Percentiles rank a stretch among this genome's conserved stretches.
Conservation (phyloP, 2,888 invertebrate species). For the Aproaerema taeniolella region DNA sequence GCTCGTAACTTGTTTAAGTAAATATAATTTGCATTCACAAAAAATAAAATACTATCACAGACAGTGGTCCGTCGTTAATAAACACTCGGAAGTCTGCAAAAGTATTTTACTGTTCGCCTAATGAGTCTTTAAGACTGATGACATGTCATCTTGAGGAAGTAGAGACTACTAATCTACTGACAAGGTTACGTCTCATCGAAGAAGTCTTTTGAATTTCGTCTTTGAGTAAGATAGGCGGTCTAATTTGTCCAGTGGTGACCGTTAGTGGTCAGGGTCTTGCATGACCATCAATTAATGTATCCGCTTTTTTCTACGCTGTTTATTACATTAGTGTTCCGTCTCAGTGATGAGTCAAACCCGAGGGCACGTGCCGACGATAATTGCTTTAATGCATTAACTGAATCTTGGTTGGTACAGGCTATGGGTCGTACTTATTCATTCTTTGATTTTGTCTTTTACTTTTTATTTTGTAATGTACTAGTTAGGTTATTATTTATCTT, state of each 20-base stretch:
- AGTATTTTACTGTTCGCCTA: slow-evolving; percentile 37
- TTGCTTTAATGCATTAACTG: slow-evolving; percentile 39
- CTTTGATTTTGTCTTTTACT: too few relatives aligned
- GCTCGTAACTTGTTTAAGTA: too few relatives aligned
- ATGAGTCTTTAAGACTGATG: slow-evolving; percentile 45
- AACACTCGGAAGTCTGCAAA: slow-evolving; percentile 49
- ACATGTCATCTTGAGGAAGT: slow-evolving; percentile 35
- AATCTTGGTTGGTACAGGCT: slow-evolving; percentile 22
- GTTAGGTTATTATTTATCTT: too few relatives aligned
- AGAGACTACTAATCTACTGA: slow-evolving; percentile 25
- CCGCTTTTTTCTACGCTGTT: slow-evolving; percentile 66
- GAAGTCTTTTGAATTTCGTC: slow-evolving; percentile 24
- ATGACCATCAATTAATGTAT: slow-evolving; percentile 67
- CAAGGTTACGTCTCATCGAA: slow-evolving; percentile 32
- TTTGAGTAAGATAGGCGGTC: slow-evolving; percentile 27
- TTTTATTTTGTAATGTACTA: too few relatives aligned
- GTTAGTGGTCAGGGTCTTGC: slow-evolving; percentile 56
- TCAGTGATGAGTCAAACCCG: slow-evolving; percentile 52
- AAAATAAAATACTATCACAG: too few relatives aligned
- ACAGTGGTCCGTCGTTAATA: slow-evolving; percentile 17
- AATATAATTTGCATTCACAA: too few relatives aligned
- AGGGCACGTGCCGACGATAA: slow-evolving; percentile 48
- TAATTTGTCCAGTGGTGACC: slow-evolving; percentile 44
- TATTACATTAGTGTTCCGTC: slow-evolving; percentile 61
- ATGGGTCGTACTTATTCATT: not conserved